These are phyloP conservation scores for Hanleya hanleyi DNA, from an alignment of 2,888 invertebrate species.

Conservation along the genomic window DNA sequence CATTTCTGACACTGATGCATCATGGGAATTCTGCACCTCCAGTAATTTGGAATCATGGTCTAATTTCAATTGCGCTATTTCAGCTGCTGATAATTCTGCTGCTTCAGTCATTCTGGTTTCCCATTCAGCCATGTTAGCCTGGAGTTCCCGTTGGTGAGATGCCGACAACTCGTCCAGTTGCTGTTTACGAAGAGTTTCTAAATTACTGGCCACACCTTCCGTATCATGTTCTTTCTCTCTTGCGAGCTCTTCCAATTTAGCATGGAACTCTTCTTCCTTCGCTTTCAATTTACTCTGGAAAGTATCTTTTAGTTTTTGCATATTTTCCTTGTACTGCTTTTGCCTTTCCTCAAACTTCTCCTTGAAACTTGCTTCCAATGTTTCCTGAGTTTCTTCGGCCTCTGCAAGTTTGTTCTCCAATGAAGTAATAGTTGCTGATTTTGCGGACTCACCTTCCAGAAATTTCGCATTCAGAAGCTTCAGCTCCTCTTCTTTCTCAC, in stretches of 20 bases:
- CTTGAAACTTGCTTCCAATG: slow-evolving; percentile 49
- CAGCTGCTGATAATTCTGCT: slow-evolving; percentile 8
- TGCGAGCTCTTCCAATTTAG: slow-evolving; percentile 43
- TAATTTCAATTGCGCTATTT: slow-evolving; percentile 9
- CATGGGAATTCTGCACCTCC: slow-evolving; percentile 19
- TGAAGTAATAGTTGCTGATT: not conserved
- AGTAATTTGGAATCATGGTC: slow-evolving; percentile 20
- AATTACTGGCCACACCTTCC: slow-evolving; percentile 45
- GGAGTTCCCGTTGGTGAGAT: slow-evolving; percentile 34
- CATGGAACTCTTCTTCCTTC: slow-evolving; percentile 57
- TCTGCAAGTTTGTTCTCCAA: slow-evolving; percentile 40
- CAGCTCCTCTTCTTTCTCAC: slow-evolving; percentile 6
- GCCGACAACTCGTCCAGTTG: slow-evolving; percentile 47
- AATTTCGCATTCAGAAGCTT: slow-evolving; percentile 12
- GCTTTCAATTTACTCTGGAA: slow-evolving; percentile 57
- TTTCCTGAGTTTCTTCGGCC: slow-evolving; percentile 36
- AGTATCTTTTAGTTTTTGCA: slow-evolving; percentile 57
- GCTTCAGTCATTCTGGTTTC: slow-evolving; percentile 4
- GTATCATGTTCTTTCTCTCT: slow-evolving; percentile 59
- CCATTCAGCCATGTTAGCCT: slow-evolving; percentile 13
- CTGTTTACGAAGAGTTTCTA: slow-evolving; percentile 47
- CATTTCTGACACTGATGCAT: slow-evolving; percentile 19
- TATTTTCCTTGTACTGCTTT: slow-evolving; percentile 56
- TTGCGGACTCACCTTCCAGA: not conserved
- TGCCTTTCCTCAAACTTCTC: slow-evolving; percentile 60